A percentile compares a stretch with the other conserved stretches of the same genome.
These are phyloP conservation scores for Episyrphus balteatus DNA, from an alignment of 1,140 invertebrate genomes.

Conservation along the genomic window DNA sequence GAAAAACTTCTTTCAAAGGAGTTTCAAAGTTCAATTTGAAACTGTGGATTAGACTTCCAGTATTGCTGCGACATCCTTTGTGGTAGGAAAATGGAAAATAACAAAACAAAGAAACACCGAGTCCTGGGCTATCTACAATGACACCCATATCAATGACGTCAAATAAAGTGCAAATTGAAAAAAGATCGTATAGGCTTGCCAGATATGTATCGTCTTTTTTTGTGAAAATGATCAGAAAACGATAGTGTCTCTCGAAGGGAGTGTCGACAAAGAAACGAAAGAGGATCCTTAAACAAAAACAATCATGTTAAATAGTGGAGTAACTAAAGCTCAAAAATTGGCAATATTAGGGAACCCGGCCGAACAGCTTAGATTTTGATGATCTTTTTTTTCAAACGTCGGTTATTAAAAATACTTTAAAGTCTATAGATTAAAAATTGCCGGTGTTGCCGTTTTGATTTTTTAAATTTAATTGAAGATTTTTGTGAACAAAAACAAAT, in stretches of 20 bases:
- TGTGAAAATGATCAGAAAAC: conserved; percentile 7
- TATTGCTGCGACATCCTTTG: too few relatives aligned
- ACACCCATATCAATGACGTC: conserved; percentile 3
- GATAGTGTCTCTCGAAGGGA: not conserved
- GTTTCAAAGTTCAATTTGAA: not conserved
- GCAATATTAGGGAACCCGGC: too few relatives aligned
- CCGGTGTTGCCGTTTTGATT: too few relatives aligned
- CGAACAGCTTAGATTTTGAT: too few relatives aligned
- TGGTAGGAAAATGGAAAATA: not conserved
- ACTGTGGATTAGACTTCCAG: too few relatives aligned
- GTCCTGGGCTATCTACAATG: not conserved
- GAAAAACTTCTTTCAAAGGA: not conserved
- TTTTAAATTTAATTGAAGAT: too few relatives aligned
- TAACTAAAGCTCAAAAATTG: too few relatives aligned
- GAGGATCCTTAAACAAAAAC: not conserved
- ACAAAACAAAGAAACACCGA: not conserved
- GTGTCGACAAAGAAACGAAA: not conserved
- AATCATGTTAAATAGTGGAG: too few relatives aligned
- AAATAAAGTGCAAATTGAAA: not conserved
- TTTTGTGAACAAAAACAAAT: too few relatives aligned
- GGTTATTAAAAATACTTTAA: too few relatives aligned
- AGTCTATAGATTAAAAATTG: too few relatives aligned
- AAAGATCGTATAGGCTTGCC: not conserved
- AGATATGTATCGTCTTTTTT: not conserved
- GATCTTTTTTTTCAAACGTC: too few relatives aligned